Percentiles rank a stretch among this genome's conserved stretches.
phyloP scores from a whole-genome alignment of 2,888 invertebrate species.

The Dastarcus helophoroides region DNA sequence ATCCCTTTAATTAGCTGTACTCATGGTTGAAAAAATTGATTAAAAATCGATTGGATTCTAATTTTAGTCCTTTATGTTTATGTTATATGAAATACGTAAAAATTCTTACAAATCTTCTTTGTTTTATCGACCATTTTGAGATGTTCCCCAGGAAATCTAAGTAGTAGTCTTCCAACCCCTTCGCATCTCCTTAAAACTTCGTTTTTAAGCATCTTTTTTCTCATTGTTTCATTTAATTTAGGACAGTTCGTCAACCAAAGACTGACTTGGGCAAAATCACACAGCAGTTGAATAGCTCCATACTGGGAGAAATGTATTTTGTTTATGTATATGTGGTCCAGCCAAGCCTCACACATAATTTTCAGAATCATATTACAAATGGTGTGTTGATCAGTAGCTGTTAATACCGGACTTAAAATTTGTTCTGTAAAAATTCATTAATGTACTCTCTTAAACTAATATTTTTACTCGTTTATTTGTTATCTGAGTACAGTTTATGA shows the following conservation, averaged over 20 bases:
- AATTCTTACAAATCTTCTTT: conserved; percentile 20
- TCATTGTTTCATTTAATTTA: conserved; percentile 41
- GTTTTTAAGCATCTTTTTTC: conserved; percentile 47
- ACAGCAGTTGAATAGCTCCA: conserved; percentile 67
- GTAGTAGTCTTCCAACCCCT: conserved; percentile 68
- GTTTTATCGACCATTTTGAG: conserved; percentile 53
- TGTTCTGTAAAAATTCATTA: conserved; percentile 28
- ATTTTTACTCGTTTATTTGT: too few relatives aligned
- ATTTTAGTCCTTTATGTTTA: too few relatives aligned
- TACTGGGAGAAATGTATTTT: conserved; percentile 70
- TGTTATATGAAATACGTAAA: too few relatives aligned
- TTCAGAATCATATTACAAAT: conserved; percentile 67
- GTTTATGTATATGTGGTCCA: conserved; percentile 73
- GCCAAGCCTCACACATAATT: conserved; percentile 78
- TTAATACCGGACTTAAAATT: conserved; percentile 65
- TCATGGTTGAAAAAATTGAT: conserved; percentile 1
- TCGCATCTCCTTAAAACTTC: conserved; percentile 66
- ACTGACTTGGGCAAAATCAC: conserved; percentile 70
- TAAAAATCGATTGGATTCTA: too few relatives aligned
- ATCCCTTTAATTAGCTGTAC: not conserved
- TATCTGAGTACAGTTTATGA: too few relatives aligned
- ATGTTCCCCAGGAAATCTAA: conserved; percentile 73
- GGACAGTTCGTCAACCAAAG: conserved; percentile 61
- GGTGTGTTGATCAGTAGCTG: conserved; percentile 59
- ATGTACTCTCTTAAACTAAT: too few relatives aligned